Conservation (phyloP, 2,113 vertebrate species). For the Apeltes quadracus region DNA sequence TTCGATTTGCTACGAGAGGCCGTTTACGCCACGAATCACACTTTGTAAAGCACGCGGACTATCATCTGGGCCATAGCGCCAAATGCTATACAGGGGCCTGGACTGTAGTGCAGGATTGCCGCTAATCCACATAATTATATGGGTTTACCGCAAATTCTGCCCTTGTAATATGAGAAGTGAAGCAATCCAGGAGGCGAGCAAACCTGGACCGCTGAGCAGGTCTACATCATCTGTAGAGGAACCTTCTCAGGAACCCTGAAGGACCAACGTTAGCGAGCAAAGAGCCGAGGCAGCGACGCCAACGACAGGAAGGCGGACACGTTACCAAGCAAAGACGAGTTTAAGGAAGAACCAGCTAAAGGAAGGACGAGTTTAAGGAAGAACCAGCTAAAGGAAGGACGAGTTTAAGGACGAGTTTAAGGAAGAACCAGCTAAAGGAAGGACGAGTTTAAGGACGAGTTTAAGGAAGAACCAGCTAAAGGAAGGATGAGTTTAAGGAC, state of each 20-base stretch:
- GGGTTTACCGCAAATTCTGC: not conserved
- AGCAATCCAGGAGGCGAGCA: not conserved
- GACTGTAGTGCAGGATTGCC: not conserved
- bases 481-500: too few species aligned
- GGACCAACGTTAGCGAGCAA: not conserved
- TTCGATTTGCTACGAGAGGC: not conserved
- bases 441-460: too few species aligned
- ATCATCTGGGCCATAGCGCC: not conserved
- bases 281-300: not conserved
- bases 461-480: too few species aligned
- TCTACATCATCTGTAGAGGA: not conserved
- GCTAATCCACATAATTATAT: not conserved
- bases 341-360: not conserved
- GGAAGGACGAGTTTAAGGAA: not conserved
- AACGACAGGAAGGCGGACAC: not conserved
- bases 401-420: not conserved
- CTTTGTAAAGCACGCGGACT: too few species aligned
- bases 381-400: not conserved
- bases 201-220: not conserved
- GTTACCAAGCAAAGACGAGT: not conserved
- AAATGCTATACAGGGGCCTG: not conserved
- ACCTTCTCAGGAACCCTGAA: not conserved
- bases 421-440: too few species aligned
- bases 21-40: not conserved
- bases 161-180: too few species aligned